Evolutionary conservation across 2,888 invertebrate species (phyloP), one percentile per base, ranked within the genome.

Genomic region (Mythimna albipuncta): DNA sequence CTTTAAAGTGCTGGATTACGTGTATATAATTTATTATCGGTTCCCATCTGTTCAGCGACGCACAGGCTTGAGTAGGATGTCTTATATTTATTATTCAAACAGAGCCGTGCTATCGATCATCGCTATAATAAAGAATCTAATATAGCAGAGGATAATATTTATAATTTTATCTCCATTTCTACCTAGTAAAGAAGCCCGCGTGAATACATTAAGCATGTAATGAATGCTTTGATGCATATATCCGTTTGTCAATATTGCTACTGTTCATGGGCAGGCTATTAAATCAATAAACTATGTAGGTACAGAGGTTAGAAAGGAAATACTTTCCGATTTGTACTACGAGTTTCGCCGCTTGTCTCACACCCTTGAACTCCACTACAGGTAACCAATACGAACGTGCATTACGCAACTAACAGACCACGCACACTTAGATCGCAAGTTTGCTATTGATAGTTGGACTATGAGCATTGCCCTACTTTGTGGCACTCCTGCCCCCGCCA

Each of bases 11-110:
- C 6, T 65, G 74, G 82, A 79, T 82, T 79, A 85, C 73, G 74
- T 77, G 73, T 83, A 76, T 77, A 75, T 83, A 82, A 82, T 85
- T 79, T 74, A 85, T 83, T 71, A 83, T 72, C 44, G 74, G 58
- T 38, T 58, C 63, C 69, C 26, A 26, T 26, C 26, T 26, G 26
- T 59, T 57, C 57, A 32, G 67, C 47, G 55, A n/a, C 44, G 75
- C 61, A 55, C 35, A 4, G 52, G 44, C 61, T 11, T 16, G 21
- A 38, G 38, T 54, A 50, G 63, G 63, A 61, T 47, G 64, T 75
- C 64, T 65, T 62, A 54, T 63, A 62, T 32, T 35, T 41, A 26
- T 26, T 26, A 26, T 6, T 75, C 75, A 54, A 3, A 19, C 62
- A 52, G 11, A 52, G 64, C 47, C 26, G 38, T 10, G 19, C 9